Evolutionary conservation across 2,888 invertebrate genomes (phyloP), one percentile per base, ranked within the genome.

Genomic region (Oscheius sp.): DNA sequence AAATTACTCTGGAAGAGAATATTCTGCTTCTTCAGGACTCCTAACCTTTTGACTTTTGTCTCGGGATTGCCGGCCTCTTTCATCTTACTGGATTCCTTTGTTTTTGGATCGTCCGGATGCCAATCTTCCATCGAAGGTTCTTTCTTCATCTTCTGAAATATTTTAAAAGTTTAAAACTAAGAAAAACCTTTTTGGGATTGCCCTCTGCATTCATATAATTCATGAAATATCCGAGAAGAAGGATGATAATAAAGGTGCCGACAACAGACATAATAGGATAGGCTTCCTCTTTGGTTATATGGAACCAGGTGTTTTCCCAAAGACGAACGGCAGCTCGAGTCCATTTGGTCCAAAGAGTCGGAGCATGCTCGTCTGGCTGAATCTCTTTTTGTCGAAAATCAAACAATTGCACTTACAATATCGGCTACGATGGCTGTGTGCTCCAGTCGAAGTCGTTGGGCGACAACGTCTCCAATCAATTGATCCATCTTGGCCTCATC

Each of bases 61-160:
- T 65, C 39, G 15, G 42, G 65, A 37, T 65, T 65, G 17, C 10
- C 25, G 4, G 33, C 2, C 29, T 15, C 58, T 15, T 58, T 15
- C 12, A 20, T 50, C 25, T 55, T 33, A 15, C 33, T 48, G 12
- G 61, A 61, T 6, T 61, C 61, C 29, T 50, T 64, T 17, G 48
- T 48, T n/a, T 64, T 64, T 31, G 84, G 85, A 65, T 85, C 85
- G 50, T 85, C 85, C 6, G 84, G 84, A 70, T 85, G 85, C 84
- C 84, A 84, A 25, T 76, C 74, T 37, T 61, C 61, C 45, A 45
- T 45, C 29, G 52, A 55, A 4, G 70, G 46, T 15, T 74, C 70
- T 31, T 63, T 64, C 45, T 42, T 65, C 45, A 15, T 27, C n/a
- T 63, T 57, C 39, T 52, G 17, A 52, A 52, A 3, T 8, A 5